Percentiles rank a stretch among this genome's conserved stretches.
phyloP scores from a whole-genome alignment of 2,888 invertebrate genomes.

The Theretra japonica region DNA sequence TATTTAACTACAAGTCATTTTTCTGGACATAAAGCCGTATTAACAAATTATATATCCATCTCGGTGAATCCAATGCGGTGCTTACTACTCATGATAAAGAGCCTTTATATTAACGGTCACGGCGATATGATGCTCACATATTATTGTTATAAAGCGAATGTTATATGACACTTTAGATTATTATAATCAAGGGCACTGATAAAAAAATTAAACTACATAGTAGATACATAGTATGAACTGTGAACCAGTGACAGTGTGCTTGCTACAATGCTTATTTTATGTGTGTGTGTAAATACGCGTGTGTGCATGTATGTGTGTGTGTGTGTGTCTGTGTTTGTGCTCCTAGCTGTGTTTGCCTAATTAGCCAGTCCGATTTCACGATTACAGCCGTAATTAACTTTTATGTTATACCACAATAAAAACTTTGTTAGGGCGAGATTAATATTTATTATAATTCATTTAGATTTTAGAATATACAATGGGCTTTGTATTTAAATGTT shows the following conservation, averaged over 20 bases:
- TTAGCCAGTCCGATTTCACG: slow-evolving; percentile 57
- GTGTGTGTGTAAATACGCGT: background rate
- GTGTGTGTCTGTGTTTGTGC: slow-evolving; percentile 39
- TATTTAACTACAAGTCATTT: no score
- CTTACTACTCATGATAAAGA: no score
- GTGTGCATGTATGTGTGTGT: background rate
- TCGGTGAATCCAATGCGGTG: no score
- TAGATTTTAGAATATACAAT: slow-evolving; percentile 21
- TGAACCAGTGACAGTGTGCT: slow-evolving; percentile 28
- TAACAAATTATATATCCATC: no score
- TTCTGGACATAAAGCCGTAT: no score
- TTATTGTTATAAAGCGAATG: background rate
- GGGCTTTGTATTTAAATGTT: background rate
- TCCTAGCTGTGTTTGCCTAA: slow-evolving; percentile 45
- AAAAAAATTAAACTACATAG: slow-evolving; percentile 37
- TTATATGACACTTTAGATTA: background rate
- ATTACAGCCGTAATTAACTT: slow-evolving; percentile 60
- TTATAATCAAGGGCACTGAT: slow-evolving; percentile 18
- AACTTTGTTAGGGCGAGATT: slow-evolving; percentile 28
- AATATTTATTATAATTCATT: slow-evolving; percentile 25
- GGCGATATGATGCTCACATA: no score
- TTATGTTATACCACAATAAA: slow-evolving; percentile 49
- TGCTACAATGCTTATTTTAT: background rate
- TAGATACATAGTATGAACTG: slow-evolving; percentile 43
- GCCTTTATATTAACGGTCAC: no score